These are phyloP conservation scores for Spermophilus dauricus DNA, from an alignment of 2,113 vertebrate genomes.

Conservation along the genomic window DNA sequence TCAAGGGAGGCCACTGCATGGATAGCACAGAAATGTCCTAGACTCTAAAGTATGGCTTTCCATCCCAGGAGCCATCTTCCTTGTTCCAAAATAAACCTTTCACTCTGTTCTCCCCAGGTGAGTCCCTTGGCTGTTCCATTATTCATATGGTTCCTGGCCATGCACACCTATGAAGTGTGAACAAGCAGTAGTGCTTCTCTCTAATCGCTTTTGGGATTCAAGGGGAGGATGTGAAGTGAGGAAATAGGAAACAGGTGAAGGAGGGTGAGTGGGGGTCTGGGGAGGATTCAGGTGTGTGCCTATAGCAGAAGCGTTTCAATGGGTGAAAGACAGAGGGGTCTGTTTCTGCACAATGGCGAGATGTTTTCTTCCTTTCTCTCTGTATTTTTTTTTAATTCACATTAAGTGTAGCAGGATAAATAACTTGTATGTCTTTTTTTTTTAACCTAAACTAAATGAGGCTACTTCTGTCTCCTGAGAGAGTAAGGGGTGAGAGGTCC, in stretches of 20 bases:
- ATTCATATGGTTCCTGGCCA: background rate
- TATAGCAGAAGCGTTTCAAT: background rate
- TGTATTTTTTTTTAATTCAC: background rate
- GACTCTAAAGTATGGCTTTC: background rate
- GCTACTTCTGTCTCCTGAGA: background rate
- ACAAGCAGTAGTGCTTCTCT: background rate
- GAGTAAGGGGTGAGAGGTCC: background rate
- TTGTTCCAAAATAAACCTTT: constrained; percentile 8
- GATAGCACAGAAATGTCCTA: background rate
- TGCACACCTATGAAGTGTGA: background rate
- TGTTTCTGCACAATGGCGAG: background rate
- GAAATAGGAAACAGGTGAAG: background rate
- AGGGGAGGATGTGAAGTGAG: background rate
- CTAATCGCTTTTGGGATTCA: background rate
- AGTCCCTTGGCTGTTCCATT: background rate
- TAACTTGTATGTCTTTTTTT: background rate
- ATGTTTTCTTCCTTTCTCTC: background rate
- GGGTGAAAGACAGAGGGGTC: too few species aligned
- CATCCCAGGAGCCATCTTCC: background rate
- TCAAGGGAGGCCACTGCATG: background rate
- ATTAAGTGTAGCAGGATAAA: background rate
- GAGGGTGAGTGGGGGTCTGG: background rate
- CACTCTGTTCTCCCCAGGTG: background rate
- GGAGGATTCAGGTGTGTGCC: background rate
- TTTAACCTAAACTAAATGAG: background rate